Conservation (phyloP, 2,888 invertebrate genomes). For the Nomada ferruginata region DNA sequence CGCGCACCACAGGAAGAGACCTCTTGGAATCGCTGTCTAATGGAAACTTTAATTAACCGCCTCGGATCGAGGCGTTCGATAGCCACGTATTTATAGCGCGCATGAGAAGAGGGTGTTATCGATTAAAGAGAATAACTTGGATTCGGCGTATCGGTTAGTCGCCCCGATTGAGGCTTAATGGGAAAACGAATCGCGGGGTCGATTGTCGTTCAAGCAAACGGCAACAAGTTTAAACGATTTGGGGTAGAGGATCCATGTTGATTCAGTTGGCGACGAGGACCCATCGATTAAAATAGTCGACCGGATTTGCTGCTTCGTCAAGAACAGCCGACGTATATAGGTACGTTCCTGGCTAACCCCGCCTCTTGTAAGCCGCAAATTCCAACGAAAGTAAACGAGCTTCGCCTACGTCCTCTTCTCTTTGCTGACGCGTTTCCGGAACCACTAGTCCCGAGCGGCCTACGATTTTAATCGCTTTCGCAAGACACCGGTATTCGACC, state of each 20-base stretch:
- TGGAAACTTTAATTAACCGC: not conserved
- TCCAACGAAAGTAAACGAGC: slow-evolving; percentile 35
- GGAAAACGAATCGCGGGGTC: slow-evolving; percentile 16
- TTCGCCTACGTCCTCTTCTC: not conserved
- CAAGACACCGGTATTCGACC: slow-evolving; percentile 16
- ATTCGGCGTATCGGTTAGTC: slow-evolving; percentile 9
- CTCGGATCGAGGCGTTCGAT: not conserved
- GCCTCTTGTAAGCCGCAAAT: slow-evolving; percentile 19
- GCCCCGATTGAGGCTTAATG: slow-evolving; percentile 17
- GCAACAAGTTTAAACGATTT: not conserved
- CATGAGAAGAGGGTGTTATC: not conserved
- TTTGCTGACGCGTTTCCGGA: slow-evolving; percentile 4
- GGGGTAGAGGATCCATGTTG: not conserved
- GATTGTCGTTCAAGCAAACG: slow-evolving; percentile 9
- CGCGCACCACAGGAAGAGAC: not conserved
- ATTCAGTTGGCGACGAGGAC: not conserved
- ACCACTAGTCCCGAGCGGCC: slow-evolving; percentile 2
- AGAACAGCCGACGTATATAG: not conserved
- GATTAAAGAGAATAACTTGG: not conserved
- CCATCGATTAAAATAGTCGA: slow-evolving; percentile 30
- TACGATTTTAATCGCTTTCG: slow-evolving; percentile 7
- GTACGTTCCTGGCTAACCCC: slow-evolving; percentile 3
- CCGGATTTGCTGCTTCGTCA: slow-evolving; percentile 18
- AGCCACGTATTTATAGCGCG: not conserved
- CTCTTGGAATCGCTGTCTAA: too few relatives aligned